Evolutionary conservation across 2,888 invertebrate species (phyloP).

Genomic region (Drosophila pseudotalamancana): DNA sequence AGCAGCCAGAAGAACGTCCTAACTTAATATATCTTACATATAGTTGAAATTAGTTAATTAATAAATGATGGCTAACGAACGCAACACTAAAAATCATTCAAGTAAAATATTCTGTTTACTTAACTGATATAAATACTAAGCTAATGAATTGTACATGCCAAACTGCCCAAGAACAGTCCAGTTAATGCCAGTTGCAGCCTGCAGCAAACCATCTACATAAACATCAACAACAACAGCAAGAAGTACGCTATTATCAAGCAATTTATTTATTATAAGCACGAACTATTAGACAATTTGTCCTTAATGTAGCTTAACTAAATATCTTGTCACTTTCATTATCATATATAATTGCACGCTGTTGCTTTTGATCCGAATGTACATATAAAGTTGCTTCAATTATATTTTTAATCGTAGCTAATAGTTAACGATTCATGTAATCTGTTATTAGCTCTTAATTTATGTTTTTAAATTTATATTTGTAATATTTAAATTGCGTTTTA

Average conservation of each 20-base stretch:
- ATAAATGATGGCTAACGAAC: slow-evolving; percentile 39
- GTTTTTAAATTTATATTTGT: not conserved
- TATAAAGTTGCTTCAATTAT: not conserved
- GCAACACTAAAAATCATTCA: slow-evolving; percentile 62
- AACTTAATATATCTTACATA: slow-evolving; percentile 27
- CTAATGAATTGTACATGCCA: slow-evolving; percentile 47
- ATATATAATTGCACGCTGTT: slow-evolving; percentile 6
- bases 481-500: not conserved
- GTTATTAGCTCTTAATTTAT: not conserved
- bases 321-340: not conserved
- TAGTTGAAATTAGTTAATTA: slow-evolving; percentile 37
- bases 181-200: slow-evolving; percentile 45
- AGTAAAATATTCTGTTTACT: slow-evolving; percentile 51
- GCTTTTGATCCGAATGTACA: slow-evolving; percentile 7
- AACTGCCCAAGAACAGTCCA: slow-evolving; percentile 54
- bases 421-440: not conserved
- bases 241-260: slow-evolving; percentile 40
- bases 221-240: slow-evolving; percentile 35
- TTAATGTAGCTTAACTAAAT: slow-evolving; percentile 9
- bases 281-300: not conserved
- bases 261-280: slow-evolving; percentile 8
- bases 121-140: slow-evolving; percentile 22
- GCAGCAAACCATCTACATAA: slow-evolving; percentile 40
- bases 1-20: slow-evolving; percentile 32
- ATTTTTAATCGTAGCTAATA: not conserved